Base-by-base conservation (phyloP, 2,797 vertebrate species). In the Siniperca obscura region DNA sequence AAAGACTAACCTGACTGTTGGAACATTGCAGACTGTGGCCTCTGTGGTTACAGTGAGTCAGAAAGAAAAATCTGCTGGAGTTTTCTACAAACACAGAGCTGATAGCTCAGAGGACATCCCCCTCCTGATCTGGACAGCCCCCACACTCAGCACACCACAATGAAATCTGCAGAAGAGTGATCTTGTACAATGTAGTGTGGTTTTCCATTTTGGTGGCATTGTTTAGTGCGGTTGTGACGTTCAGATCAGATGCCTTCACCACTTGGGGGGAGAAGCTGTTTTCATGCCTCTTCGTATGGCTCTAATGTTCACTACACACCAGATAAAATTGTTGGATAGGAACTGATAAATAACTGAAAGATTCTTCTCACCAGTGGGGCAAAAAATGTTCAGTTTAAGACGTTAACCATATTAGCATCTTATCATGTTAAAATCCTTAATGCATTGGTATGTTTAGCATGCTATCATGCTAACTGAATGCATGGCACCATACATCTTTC, bases 41-140 rank as follows among this genome's bases (percentile, higher is more conserved):
- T 74, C 17, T 86, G 90, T 86, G 92, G 91, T 89, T 72, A 66
- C 21, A 53, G 44, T 93, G 91, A 93, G 82, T 93, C 90, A 93
- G 72, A 91, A 6, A 80, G 81, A 87, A 85, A 90, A 71, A 25
- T 85, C 70, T 76, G 69, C 48, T 34, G 71, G 75, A 83, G 57
- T 85, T 92, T 80, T 90, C n/a, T 52, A 50, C 27, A 76, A 68
- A 86, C 53, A 70, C 48, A 72, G 7, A 73, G 25, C 22, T 53
- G n/a, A 53, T 42, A 61, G 27, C 30, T n/a, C 10, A 25, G 22
- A 86, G 72, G 52, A 75, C 62, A 73, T 42, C 66, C 80, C 73
- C 56, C 30, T 22, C 13, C 38, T 56, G 22, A 78, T 60, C 74
- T 64, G 76, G 81, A 79, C 71, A 75, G 71, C 83, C 91, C 86